Percentiles rank a stretch among this genome's conserved stretches.
Evolutionary conservation across 2,797 vertebrate species (phyloP).

Genomic region (Nyctibius grandis): DNA sequence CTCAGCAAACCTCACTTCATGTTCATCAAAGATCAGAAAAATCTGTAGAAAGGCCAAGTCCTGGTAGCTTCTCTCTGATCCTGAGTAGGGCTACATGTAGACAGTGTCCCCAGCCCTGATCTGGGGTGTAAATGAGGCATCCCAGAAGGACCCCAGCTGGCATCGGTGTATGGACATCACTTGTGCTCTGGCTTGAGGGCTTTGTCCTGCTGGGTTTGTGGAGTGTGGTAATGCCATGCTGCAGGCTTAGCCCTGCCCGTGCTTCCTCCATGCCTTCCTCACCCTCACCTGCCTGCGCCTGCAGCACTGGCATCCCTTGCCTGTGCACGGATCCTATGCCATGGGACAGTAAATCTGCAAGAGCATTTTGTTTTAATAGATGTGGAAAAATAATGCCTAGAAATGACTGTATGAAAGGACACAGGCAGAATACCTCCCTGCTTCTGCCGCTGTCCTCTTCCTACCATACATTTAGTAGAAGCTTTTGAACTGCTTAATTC

Average conservation of each 20-base stretch:
- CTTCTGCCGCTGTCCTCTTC: constrained; percentile 4
- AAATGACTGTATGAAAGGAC: neutral
- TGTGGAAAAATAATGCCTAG: constrained; percentile 9
- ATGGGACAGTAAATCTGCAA: neutral
- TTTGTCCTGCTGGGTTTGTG: neutral
- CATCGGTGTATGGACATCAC: rapidly evolving
- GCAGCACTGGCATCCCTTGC: neutral
- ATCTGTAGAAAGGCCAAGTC: neutral
- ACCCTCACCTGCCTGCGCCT: neutral
- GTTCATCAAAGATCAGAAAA: neutral
- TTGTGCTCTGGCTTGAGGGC: neutral
- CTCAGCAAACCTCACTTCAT: neutral
- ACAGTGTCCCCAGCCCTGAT: neutral
- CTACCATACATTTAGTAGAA: neutral
- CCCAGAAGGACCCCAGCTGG: neutral
- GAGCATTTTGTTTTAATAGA: constrained; percentile 13
- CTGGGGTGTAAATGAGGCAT: neutral
- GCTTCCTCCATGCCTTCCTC: neutral
- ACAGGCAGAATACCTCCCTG: neutral
- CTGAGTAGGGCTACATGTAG: rapidly evolving
- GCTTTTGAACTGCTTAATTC: neutral
- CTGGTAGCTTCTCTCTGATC: neutral
- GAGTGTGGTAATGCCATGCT: neutral
- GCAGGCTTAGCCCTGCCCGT: neutral
- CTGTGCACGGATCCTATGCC: neutral